phyloP scores from a whole-genome alignment of 2,888 invertebrate genomes.

The Stenodema calcarata region DNA sequence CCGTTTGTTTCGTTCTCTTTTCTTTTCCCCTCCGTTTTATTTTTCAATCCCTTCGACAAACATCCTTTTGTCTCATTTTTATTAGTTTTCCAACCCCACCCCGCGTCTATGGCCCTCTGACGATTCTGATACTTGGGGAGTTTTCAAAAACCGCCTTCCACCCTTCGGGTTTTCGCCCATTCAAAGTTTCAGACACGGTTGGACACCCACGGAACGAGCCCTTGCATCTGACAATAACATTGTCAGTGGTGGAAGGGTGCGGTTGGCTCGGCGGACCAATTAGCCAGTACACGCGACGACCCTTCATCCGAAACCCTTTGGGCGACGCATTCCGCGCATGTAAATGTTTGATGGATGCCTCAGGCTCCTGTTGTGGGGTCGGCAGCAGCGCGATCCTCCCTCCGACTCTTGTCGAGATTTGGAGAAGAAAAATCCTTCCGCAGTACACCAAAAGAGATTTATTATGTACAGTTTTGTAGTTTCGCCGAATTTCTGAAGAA shows the following conservation, averaged over 20 bases:
- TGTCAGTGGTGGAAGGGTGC: not conserved
- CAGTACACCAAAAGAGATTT: not conserved
- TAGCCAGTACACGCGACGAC: not conserved
- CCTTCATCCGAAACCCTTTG: not conserved
- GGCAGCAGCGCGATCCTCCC: not conserved
- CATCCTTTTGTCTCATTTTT: slow-evolving; percentile 37
- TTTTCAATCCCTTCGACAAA: slow-evolving; percentile 33
- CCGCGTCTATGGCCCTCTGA: not conserved
- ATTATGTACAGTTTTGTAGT: too few relatives aligned
- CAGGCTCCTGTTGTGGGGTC: not conserved
- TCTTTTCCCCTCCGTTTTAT: not conserved
- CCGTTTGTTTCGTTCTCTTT: not conserved
- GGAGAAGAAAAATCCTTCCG: too few relatives aligned
- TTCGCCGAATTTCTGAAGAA: too few relatives aligned
- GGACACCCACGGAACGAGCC: not conserved
- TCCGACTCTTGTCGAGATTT: too few relatives aligned
- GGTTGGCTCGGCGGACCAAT: not conserved
- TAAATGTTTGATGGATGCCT: not conserved
- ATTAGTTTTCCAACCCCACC: slow-evolving; percentile 5
- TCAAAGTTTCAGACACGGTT: slow-evolving; percentile 1
- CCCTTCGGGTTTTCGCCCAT: not conserved
- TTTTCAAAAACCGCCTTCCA: not conserved
- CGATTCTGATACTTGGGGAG: not conserved
- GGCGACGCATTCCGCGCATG: not conserved
- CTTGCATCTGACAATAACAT: slow-evolving; percentile 17